Evolutionary conservation across 2,113 vertebrate genomes (phyloP), one percentile per base, ranked within the genome.

Genomic region (Phycodurus eques): DNA sequence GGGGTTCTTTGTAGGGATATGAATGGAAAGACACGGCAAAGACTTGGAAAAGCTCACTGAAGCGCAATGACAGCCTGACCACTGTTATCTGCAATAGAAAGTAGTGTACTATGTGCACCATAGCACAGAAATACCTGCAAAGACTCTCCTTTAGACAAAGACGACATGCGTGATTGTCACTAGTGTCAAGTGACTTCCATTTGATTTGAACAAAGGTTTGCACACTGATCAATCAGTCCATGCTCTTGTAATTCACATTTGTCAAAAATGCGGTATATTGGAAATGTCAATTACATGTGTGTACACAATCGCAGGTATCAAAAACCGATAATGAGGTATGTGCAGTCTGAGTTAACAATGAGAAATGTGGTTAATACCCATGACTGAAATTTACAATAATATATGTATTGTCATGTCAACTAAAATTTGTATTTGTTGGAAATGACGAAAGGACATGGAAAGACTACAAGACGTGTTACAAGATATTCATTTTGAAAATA

Each of bases 11-110:
- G 67, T 54, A 42, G 19, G 19, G 10, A 42, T 22, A 68, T 39
- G 49, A 68, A 68, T 68, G 33, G 49, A 54, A 53, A 54, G 31
- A 68, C 46, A 66, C 31, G 49, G 67, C 4, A n/a, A 39, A 68
- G 27, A 68, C 66, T 53, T 31, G 43, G 0, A 44, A 2, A 22
- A 33, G 1, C 15, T 61, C 10, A 33, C 31, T 60, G 27, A 60
- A 60, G 57, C 1, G 14, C 57, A 42, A 7, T 20, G n/a, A 33
- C 19, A 27, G 63, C 11, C 42, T 5, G 42, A 3, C 39, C 42
- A 2, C 39, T 43, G 63, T 27, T 27, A 46, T 65, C 43, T 46
- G 11, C 63, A 27, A 11, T 43, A 42, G 61, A 64, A 42, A 43
- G 39, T 19, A 63, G 20, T 10, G 9, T 12, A 63, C 22, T 5